phyloP scores from a whole-genome alignment of 2,797 vertebrate genomes.

The Ataeniobius toweri region DNA sequence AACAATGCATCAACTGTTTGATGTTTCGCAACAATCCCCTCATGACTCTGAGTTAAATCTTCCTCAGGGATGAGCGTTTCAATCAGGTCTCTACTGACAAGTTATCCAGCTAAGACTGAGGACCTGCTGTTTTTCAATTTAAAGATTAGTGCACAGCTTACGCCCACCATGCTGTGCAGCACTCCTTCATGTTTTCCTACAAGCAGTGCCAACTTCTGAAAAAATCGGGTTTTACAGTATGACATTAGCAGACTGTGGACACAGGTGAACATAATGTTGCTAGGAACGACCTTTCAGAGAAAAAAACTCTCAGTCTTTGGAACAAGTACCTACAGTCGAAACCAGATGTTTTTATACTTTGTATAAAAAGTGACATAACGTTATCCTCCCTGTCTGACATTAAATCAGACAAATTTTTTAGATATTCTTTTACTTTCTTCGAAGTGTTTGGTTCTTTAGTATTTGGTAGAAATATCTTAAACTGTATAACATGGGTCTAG shows the following conservation, averaged over 20 bases:
- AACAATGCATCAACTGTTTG: conserved; percentile 16
- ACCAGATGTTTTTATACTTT: not conserved
- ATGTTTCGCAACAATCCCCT: conserved; percentile 36
- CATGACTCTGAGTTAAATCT: conserved; percentile 39
- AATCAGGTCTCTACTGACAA: conserved; percentile 38
- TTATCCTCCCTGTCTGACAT: too few species aligned
- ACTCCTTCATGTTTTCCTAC: conserved; percentile 32
- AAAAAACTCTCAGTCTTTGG: not conserved
- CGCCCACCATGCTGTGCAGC: conserved; percentile 47
- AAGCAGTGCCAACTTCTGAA: conserved; percentile 27
- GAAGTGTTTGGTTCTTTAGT: not conserved
- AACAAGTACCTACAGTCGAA: not conserved
- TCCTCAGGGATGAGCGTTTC: conserved; percentile 44
- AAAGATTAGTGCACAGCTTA: conserved; percentile 54
- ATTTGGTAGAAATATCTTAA: not conserved
- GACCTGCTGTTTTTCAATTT: conserved; percentile 70
- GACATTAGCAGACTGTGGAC: not conserved
- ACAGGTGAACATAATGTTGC: not conserved
- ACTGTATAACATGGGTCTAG: not conserved
- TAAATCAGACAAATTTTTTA: too few species aligned
- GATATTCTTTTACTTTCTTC: not conserved
- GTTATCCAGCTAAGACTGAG: conserved; percentile 37
- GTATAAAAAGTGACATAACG: not conserved
- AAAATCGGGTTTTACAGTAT: conserved; percentile 8
- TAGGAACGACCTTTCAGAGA: not conserved